Evolutionary conservation across 2,113 vertebrate species (phyloP), one percentile per base, ranked within the genome.

Genomic region (Zootoca vivipara): DNA sequence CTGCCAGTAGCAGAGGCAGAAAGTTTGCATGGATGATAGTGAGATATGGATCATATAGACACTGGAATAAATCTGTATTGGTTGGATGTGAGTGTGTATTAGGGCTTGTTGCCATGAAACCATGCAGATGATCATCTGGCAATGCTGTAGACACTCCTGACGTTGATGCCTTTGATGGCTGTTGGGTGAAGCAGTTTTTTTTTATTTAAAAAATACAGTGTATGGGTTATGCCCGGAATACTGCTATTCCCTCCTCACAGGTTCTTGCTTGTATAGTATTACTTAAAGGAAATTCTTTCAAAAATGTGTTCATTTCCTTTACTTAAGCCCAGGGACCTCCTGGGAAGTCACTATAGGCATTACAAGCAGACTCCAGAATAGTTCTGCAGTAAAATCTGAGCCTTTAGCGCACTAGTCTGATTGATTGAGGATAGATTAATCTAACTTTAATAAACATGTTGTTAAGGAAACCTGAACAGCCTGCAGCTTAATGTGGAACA

Each of bases 261-360:
- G 13, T 15, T 1, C 0, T 1, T 7, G 2, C 26, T 12, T 0
- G 1, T 35, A 70, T n/a, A 64, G 13, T 35, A 74, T 88, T 91
- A 79, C 64, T 73, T 75, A 46, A 52, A 62, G 56, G n/a, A 30
- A n/a, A 52, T 12, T 72, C 89, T 89, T 28, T 89, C 42, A 78
- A 88, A 90, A 92, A 91, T 52, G 58, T 81, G 5, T 22, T 90
- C 78, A 72, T 85, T 93, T 92, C 78, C 78, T 90, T 87, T 90
- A 65, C 72, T 86, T 56, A 80, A 83, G 38, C 69, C 67, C 62
- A 35, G 20, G 3, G 52, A 90, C 18, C 5, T n/a, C 78, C 75
- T 58, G 79, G 81, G 82, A 90, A 90, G 56, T 83, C 77, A 83
- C 52, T 42, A 78, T 38, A 84, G 52, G 35, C 52, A 33, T 35